phyloP scores from a whole-genome alignment of 2,113 vertebrate genomes.

The Burhinus oedicnemus region DNA sequence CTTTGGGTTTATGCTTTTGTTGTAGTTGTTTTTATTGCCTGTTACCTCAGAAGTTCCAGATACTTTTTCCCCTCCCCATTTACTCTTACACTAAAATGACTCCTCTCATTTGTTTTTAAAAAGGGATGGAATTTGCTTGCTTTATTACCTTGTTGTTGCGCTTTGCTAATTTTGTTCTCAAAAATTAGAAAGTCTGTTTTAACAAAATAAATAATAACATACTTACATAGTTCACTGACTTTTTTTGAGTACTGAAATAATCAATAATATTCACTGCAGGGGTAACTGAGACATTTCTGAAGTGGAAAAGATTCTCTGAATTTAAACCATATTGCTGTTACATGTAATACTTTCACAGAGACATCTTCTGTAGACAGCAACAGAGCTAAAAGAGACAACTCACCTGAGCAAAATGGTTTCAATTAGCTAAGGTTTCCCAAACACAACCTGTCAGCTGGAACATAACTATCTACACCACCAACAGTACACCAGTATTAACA shows the following conservation, averaged over 20 bases:
- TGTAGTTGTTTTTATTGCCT: background rate
- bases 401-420: background rate
- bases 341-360: background rate
- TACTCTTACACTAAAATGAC: background rate
- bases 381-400: background rate
- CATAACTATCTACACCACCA: background rate
- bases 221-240: background rate
- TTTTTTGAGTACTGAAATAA: background rate
- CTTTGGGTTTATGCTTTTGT: background rate
- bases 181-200: background rate
- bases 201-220: background rate
- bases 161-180: background rate
- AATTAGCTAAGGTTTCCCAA: background rate
- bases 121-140: background rate
- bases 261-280: background rate
- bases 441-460: background rate
- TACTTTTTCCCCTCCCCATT: rapidly evolving
- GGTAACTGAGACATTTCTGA: background rate
- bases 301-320: background rate
- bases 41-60: background rate
- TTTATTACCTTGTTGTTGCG: background rate
- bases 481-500: background rate
- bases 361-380: background rate
- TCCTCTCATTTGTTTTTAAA: background rate
- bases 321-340: background rate